These are phyloP conservation scores for Plecturocebus donacophilus DNA, from an alignment of 2,113 vertebrate species.

Conservation along the genomic window DNA sequence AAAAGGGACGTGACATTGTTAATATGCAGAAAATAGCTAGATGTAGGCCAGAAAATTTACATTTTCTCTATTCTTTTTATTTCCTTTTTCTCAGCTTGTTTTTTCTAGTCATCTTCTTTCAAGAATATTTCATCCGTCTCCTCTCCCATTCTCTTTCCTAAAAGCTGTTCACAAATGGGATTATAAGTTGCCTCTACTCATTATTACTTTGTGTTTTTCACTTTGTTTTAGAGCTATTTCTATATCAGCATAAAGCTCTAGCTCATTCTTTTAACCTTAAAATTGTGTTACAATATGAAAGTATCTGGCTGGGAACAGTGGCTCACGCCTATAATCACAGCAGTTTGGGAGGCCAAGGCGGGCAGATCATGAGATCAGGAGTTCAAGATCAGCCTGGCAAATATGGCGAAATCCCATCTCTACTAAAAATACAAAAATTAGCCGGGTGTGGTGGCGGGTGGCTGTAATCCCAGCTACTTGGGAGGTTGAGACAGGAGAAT, in stretches of 20 bases:
- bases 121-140: neutral
- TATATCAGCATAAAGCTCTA: neutral
- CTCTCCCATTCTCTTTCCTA: neutral
- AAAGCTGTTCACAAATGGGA: neutral
- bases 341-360: too few species aligned
- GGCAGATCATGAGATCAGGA: too few species aligned
- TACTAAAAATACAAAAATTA: too few species aligned
- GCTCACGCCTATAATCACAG: too few species aligned
- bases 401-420: too few species aligned
- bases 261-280: constrained; percentile 26
- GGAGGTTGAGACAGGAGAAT: too few species aligned
- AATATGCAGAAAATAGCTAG: constrained; percentile 21
- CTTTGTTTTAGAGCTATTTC: constrained; percentile 33
- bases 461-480: too few species aligned
- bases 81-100: too few species aligned
- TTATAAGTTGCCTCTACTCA: neutral
- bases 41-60: neutral
- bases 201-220: constrained; percentile 8
- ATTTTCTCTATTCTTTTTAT: neutral
- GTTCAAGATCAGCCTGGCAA: too few species aligned
- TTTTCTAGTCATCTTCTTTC: neutral
- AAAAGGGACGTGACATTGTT: constrained; percentile 13
- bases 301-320: too few species aligned
- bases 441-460: too few species aligned
- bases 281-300: neutral